phyloP scores from a whole-genome alignment of 2,888 invertebrate genomes.

The Acleris laterana region DNA sequence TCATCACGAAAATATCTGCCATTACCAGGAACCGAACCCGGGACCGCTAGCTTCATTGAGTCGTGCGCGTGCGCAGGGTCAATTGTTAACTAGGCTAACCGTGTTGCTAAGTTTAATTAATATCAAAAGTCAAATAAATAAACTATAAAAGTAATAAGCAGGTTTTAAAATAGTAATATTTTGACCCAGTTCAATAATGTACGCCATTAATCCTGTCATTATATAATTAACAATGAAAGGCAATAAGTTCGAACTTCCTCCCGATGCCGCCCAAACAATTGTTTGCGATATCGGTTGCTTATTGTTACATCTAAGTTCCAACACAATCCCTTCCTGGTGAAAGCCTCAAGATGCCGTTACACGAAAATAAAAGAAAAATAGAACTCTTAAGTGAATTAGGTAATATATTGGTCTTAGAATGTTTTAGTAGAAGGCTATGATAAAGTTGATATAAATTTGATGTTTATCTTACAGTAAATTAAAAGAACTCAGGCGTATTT shows the following conservation, averaged over 20 bases:
- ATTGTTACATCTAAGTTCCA: slow-evolving; percentile 12
- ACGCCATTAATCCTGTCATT: not conserved
- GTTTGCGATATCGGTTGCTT: slow-evolving; percentile 26
- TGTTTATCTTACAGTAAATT: not conserved
- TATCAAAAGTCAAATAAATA: too few species aligned
- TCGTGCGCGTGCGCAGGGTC: not conserved
- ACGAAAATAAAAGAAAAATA: slow-evolving; percentile 10
- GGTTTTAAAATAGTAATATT: too few species aligned
- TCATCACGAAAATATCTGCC: not conserved
- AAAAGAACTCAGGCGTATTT: too few species aligned
- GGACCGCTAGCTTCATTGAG: not conserved
- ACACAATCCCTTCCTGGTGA: slow-evolving; percentile 36
- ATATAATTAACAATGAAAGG: not conserved
- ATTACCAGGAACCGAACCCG: not conserved
- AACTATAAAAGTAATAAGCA: too few species aligned
- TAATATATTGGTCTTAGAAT: slow-evolving; percentile 18
- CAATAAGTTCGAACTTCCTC: slow-evolving; percentile 1
- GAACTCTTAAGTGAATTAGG: slow-evolving; percentile 30
- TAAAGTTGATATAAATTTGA: slow-evolving; percentile 5
- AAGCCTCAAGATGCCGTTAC: slow-evolving; percentile 21
- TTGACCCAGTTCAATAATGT: too few species aligned
- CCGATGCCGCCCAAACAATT: slow-evolving; percentile 17
- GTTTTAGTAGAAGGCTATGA: slow-evolving; percentile 13
- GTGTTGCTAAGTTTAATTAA: not conserved
- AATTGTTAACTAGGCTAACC: not conserved